Percentiles rank a stretch among this genome's conserved stretches.
Conservation (phyloP, 2,888 invertebrate species). For the Mesodorylaimus sp. region DNA sequence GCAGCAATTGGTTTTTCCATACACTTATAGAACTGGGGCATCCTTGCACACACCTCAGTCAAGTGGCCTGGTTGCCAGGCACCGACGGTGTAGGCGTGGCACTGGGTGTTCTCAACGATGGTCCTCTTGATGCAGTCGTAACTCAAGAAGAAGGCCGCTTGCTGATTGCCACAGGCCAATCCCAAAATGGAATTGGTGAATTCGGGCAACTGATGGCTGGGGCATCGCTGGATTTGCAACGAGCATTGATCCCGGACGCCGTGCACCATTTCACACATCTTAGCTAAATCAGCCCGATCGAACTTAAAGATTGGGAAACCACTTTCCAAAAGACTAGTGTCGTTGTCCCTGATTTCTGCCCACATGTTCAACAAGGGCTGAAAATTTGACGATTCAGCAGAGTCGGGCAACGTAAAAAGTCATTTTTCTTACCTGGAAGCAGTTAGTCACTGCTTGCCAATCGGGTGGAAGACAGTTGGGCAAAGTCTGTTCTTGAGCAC, state of each 20-base stretch:
- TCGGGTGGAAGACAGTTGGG: no score
- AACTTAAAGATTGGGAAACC: conserved; percentile 1
- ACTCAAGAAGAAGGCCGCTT: conserved; percentile 22
- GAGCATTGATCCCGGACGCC: background rate
- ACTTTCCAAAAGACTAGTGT: background rate
- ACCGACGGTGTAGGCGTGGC: background rate
- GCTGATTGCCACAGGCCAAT: conserved; percentile 25
- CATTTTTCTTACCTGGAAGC: no score
- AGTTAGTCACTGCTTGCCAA: no score
- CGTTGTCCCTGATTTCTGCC: background rate
- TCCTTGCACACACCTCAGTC: no score
- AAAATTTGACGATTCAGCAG: no score
- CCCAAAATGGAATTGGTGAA: conserved; percentile 25
- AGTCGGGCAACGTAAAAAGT: no score
- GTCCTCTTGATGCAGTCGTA: conserved; percentile 17
- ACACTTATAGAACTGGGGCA: no score
- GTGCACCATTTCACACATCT: conserved; percentile 1
- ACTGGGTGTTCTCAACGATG: background rate
- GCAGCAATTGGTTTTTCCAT: no score
- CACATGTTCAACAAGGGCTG: background rate
- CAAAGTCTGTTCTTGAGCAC: no score
- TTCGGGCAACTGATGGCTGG: conserved; percentile 5
- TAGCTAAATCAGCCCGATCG: background rate
- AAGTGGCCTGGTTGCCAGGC: no score
- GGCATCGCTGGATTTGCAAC: background rate